Evolutionary conservation across 2,797 vertebrate genomes (phyloP).

Genomic region (Lateolabrax maculatus): DNA sequence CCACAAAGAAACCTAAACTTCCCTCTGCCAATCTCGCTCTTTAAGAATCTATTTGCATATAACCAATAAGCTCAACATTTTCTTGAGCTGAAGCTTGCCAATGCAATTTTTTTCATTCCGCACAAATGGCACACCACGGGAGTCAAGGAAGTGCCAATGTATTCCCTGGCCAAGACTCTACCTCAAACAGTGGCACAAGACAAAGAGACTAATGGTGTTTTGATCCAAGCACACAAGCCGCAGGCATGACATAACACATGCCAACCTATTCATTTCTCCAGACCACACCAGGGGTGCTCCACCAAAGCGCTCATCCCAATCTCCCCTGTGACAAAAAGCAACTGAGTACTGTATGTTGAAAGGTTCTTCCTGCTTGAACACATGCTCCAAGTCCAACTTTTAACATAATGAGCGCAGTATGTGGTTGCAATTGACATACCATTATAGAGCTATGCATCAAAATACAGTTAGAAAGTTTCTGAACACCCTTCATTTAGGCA

Average conservation of each 20-base stretch:
- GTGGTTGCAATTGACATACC: conserved; percentile 17
- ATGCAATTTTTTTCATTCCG: conserved; percentile 17
- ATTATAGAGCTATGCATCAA: background rate
- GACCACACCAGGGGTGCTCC: conserved; percentile 74
- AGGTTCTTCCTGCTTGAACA: conserved; percentile 50
- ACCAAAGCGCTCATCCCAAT: conserved; percentile 62
- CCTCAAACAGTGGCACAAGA: conserved; percentile 78
- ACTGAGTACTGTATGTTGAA: conserved; percentile 53
- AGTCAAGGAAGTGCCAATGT: conserved; percentile 69
- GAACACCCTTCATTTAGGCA: background rate
- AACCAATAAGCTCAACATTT: conserved; percentile 52
- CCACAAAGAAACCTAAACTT: conserved; percentile 12
- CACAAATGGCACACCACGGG: conserved; percentile 65
- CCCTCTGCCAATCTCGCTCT: conserved; percentile 8
- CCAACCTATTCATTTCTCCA: conserved; percentile 79
- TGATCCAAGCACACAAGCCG: conserved; percentile 81
- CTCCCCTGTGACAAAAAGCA: conserved; percentile 67
- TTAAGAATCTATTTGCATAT: conserved; percentile 19
- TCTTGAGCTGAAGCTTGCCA: conserved; percentile 52
- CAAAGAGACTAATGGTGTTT: conserved; percentile 84
- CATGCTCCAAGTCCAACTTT: conserved; percentile 31
- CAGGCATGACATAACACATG: conserved; percentile 80
- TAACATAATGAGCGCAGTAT: conserved; percentile 30
- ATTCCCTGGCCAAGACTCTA: conserved; percentile 74
- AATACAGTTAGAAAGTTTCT: conserved; percentile 10